Evolutionary conservation across 2,113 vertebrate genomes (phyloP), one percentile per base, ranked within the genome.

Genomic region (Rallus limicola): DNA sequence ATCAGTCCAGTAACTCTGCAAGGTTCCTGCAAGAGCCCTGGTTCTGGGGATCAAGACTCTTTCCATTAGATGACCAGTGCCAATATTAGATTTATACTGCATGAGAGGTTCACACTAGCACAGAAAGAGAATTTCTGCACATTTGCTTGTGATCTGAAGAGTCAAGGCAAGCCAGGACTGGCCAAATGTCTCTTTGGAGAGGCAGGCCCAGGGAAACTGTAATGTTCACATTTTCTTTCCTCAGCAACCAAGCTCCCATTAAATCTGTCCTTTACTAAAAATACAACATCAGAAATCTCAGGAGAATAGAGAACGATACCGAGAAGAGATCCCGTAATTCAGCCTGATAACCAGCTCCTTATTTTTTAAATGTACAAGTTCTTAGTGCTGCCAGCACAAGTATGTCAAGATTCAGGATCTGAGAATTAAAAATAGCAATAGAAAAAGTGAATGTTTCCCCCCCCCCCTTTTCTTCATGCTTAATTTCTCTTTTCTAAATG

Each of bases 401-500:
- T 25, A 44, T 11, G 10, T n/a, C 5, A 6, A 69, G 86, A 82
- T 74, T 90, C 75, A 92, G 62, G 72, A 84, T 63, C 34, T 36
- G 46, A 67, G 36, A 89, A 82, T 60, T 93, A 95, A 97, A 97
- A 97, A 96, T 69, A 92, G 92, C 34, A 59, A 70, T 38, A 75
- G 9, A 86, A 75, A 55, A 83, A 63, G 23, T 31, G 56, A 65
- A 71, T 68, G 62, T 38, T 83, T 81, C 83, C 88, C 68, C 62
- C 48, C 40, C 83, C 62, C 50, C 21, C n/a, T 67, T 91, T 93
- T 80, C 89, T 88, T 95, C 88, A 93, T 87, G 86, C 93, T 95
- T 94, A 93, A 87, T 93, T 95, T 96, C 24, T 90, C 74, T 91
- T 92, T 86, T 67, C 92, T 92, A 80, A 91, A 84, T 81, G 91